phyloP scores from a whole-genome alignment of 2,888 invertebrate species.

The Salticus scenicus region DNA sequence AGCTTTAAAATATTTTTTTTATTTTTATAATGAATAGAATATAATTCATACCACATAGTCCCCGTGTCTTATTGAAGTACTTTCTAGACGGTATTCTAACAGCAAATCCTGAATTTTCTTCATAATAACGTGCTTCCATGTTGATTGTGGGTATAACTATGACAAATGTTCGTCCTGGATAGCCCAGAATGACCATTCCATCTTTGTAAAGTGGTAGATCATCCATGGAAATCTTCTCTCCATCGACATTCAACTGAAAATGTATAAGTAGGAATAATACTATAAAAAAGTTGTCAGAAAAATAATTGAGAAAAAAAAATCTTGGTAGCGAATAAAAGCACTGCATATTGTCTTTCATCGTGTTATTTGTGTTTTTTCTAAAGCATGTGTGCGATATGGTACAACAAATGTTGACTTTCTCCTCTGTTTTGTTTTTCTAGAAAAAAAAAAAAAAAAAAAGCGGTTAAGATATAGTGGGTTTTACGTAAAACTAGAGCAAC shows the following conservation, averaged over 20 bases:
- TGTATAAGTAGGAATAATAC: background rate
- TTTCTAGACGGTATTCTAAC: constrained; percentile 84
- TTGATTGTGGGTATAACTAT: constrained; percentile 83
- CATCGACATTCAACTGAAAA: constrained; percentile 45
- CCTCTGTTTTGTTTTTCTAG: no score
- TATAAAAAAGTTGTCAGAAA: background rate
- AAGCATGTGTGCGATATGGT: no score
- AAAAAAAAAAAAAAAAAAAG: no score
- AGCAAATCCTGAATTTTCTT: constrained; percentile 77
- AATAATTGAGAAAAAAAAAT: no score
- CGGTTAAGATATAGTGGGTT: no score
- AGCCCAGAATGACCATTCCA: constrained; percentile 81
- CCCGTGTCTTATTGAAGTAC: constrained; percentile 84
- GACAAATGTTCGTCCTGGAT: constrained; percentile 81
- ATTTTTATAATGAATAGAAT: background rate
- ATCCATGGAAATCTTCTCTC: constrained; percentile 39
- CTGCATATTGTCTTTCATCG: background rate
- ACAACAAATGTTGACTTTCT: no score
- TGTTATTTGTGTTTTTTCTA: no score
- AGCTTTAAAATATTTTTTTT: background rate
- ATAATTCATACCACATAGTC: constrained; percentile 83
- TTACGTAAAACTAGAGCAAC: no score
- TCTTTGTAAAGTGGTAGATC: constrained; percentile 79
- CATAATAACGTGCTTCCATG: constrained; percentile 80
- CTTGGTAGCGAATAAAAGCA: background rate